Conservation (phyloP, 2,888 invertebrate genomes). For the Ectropis crepuscularia region DNA sequence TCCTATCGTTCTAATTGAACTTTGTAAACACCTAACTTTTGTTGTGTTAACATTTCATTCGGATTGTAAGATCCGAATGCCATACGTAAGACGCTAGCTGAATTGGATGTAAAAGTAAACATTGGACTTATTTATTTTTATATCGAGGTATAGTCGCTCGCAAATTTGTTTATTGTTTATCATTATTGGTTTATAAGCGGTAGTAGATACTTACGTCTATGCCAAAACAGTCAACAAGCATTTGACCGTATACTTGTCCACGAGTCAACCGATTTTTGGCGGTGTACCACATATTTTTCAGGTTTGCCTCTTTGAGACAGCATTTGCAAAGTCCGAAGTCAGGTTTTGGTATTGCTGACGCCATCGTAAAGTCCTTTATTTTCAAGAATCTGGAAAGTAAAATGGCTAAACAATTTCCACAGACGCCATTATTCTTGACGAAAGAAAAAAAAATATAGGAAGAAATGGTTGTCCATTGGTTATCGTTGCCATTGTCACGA, state of each 20-base stretch:
- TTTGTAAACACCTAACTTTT: no score
- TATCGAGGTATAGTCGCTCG: no score
- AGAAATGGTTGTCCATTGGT: no score
- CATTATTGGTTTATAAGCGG: no score
- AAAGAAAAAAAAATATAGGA: neutral
- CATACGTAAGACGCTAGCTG: no score
- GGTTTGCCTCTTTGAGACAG: constrained; percentile 61
- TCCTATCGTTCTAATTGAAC: no score
- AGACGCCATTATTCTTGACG: neutral
- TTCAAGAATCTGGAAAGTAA: neutral
- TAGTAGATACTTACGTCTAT: constrained; percentile 55
- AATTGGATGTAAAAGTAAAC: no score
- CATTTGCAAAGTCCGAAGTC: constrained; percentile 64
- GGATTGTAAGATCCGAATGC: no score
- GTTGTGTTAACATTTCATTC: no score
- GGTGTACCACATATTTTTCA: constrained; percentile 62
- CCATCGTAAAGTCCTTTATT: constrained; percentile 15
- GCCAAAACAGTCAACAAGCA: constrained; percentile 65
- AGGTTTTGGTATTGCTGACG: constrained; percentile 15
- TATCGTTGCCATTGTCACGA: neutral
- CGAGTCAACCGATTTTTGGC: constrained; percentile 32
- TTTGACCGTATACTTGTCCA: constrained; percentile 61
- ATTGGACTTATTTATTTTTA: no score
- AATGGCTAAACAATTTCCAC: neutral
- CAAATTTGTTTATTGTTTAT: no score